Percentiles rank a stretch among this genome's conserved stretches.
phyloP scores from a whole-genome alignment of 2,113 vertebrate genomes.

The Dascyllus trimaculatus region DNA sequence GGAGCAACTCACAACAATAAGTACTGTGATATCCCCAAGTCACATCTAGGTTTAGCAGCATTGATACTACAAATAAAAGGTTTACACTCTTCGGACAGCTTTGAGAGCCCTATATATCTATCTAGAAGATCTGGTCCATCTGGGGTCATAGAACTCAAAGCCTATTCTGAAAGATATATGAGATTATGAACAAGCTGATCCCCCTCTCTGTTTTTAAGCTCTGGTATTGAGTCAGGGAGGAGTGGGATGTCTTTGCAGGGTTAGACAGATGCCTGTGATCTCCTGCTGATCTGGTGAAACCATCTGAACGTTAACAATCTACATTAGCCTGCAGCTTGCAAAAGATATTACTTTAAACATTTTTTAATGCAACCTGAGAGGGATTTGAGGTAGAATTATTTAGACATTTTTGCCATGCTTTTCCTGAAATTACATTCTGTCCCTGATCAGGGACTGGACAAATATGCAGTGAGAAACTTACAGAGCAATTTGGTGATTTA shows the following conservation, averaged over 20 bases:
- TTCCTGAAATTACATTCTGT: constrained; percentile 23
- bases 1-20: constrained; percentile 33
- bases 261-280: constrained; percentile 6
- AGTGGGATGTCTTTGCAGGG: background rate
- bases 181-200: constrained; percentile 40
- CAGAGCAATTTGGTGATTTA: constrained; percentile 27
- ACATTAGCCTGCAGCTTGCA: constrained; percentile 4
- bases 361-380: background rate
- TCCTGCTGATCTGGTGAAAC: constrained; percentile 3
- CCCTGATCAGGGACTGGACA: constrained; percentile 16
- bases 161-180: constrained; percentile 29
- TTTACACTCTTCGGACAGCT: constrained; percentile 23
- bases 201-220: constrained; percentile 14
- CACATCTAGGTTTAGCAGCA: constrained; percentile 6
- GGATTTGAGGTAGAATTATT: constrained; percentile 33
- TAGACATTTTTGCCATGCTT: constrained; percentile 18
- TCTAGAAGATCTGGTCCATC: constrained; percentile 40
- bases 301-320: background rate
- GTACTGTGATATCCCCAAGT: constrained; percentile 19
- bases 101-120: constrained; percentile 11
- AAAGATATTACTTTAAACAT: background rate
- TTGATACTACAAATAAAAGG: constrained; percentile 47
- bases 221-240: constrained; percentile 3
- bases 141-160: constrained; percentile 3
- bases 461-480: constrained; percentile 40